Evolutionary conservation across 2,113 vertebrate species (phyloP).

Genomic region (Cyphomyrus discorhynchus): DNA sequence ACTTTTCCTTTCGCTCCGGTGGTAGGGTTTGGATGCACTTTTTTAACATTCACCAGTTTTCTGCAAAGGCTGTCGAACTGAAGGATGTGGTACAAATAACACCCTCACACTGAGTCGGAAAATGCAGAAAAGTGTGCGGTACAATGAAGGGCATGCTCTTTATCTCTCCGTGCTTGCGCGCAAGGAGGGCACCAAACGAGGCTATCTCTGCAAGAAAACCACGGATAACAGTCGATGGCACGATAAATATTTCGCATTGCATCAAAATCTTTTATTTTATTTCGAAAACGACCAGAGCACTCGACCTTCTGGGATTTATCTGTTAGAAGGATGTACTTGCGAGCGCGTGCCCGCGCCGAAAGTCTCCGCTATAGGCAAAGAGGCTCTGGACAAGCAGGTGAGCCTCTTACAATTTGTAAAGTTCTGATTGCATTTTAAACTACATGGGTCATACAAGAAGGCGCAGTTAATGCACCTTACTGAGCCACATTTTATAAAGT

Average conservation of each 20-base stretch:
- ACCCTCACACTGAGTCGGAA: constrained; percentile 21
- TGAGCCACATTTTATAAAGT: background rate
- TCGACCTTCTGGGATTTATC: constrained; percentile 87
- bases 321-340: constrained; percentile 94
- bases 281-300: constrained; percentile 91
- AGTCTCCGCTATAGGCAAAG: constrained; percentile 67
- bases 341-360: constrained; percentile 79
- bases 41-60: background rate
- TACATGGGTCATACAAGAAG: background rate
- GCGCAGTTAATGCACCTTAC: background rate
- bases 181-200: constrained; percentile 88
- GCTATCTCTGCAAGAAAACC: constrained; percentile 85
- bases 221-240: constrained; percentile 94
- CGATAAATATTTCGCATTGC: constrained; percentile 92
- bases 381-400: constrained; percentile 91
- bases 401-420: constrained; percentile 15
- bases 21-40: constrained; percentile 22
- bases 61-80: constrained; percentile 34
- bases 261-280: constrained; percentile 94
- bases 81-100: constrained; percentile 24
- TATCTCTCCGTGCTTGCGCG: constrained; percentile 82
- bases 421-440: background rate
- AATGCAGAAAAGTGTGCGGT: constrained; percentile 95
- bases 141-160: constrained; percentile 92
- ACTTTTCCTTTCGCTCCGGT: constrained; percentile 32